Percentiles rank a stretch among this genome's conserved stretches.
Evolutionary conservation across 2,797 vertebrate genomes (phyloP).

Genomic region (Cynodonichthys magdalenae): DNA sequence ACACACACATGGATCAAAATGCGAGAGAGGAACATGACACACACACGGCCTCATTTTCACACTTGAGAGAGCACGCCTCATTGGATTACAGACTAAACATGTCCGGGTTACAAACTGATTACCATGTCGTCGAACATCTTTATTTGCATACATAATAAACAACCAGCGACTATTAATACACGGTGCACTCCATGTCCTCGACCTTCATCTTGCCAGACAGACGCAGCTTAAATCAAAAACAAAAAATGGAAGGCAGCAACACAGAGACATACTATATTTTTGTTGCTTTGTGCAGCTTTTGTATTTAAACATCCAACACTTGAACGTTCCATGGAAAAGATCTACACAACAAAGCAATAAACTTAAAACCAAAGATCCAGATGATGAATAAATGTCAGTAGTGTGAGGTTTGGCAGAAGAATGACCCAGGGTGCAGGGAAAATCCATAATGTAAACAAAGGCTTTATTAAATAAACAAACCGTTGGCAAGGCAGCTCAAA

Average conservation of each 20-base stretch:
- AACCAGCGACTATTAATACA: slow-evolving; percentile 61
- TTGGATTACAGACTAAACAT: slow-evolving; percentile 74
- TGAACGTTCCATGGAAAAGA: too few relatives aligned
- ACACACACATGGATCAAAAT: slow-evolving; percentile 42
- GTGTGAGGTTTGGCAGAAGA: too few relatives aligned
- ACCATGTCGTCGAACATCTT: slow-evolving; percentile 76
- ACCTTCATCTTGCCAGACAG: slow-evolving; percentile 19
- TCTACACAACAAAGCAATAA: too few relatives aligned
- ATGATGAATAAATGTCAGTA: too few relatives aligned
- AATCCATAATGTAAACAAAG: too few relatives aligned
- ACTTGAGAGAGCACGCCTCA: slow-evolving; percentile 73
- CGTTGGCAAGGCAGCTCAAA: too few relatives aligned
- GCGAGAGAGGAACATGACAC: slow-evolving; percentile 31
- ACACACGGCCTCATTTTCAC: slow-evolving; percentile 76
- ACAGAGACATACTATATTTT: neutral
- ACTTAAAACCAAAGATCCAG: too few relatives aligned
- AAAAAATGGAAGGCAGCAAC: slow-evolving; percentile 5
- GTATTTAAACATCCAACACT: too few relatives aligned
- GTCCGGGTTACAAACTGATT: slow-evolving; percentile 79
- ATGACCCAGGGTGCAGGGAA: too few relatives aligned
- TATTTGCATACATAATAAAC: slow-evolving; percentile 75
- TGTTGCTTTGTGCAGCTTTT: too few relatives aligned
- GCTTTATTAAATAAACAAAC: too few relatives aligned
- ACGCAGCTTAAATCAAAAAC: slow-evolving; percentile 24
- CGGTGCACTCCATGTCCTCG: slow-evolving; percentile 32